Conservation (phyloP, 2,888 invertebrate genomes). For the Stenichneumon culpator region DNA sequence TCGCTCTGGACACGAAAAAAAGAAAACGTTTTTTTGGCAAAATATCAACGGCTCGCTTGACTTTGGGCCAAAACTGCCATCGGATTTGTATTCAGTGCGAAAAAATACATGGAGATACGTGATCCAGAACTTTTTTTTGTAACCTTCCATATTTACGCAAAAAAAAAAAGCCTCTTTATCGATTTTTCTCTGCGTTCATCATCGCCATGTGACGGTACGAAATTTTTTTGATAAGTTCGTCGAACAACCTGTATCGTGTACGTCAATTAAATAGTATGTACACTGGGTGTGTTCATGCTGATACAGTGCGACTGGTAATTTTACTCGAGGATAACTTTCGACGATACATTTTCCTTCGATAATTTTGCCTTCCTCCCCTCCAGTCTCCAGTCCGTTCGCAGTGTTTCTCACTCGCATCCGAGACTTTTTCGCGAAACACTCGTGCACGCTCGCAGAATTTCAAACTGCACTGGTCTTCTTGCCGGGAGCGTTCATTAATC, state of each 20-base stretch:
- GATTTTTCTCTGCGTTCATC: background rate
- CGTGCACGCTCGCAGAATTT: constrained; percentile 13
- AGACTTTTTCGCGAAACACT: background rate
- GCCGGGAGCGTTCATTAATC: constrained; percentile 56
- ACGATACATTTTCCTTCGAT: background rate
- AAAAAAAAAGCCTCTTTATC: background rate
- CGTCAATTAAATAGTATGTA: too few species aligned
- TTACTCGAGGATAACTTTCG: background rate
- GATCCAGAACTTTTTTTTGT: background rate
- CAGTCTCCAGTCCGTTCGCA: background rate
- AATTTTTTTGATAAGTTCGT: background rate
- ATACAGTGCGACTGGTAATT: background rate
- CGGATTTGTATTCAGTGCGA: background rate
- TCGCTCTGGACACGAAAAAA: background rate
- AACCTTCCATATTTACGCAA: background rate
- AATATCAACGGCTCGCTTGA: constrained; percentile 3
- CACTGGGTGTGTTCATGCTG: too few species aligned
- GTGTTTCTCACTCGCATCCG: background rate
- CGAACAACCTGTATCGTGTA: background rate
- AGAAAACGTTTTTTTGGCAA: background rate
- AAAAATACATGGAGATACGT: background rate
- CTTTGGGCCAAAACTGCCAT: background rate
- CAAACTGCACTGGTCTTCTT: constrained; percentile 38
- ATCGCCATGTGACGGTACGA: background rate
- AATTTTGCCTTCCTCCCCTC: background rate